Evolutionary conservation across 2,113 vertebrate species (phyloP).

Genomic region (Rhineura floridana): DNA sequence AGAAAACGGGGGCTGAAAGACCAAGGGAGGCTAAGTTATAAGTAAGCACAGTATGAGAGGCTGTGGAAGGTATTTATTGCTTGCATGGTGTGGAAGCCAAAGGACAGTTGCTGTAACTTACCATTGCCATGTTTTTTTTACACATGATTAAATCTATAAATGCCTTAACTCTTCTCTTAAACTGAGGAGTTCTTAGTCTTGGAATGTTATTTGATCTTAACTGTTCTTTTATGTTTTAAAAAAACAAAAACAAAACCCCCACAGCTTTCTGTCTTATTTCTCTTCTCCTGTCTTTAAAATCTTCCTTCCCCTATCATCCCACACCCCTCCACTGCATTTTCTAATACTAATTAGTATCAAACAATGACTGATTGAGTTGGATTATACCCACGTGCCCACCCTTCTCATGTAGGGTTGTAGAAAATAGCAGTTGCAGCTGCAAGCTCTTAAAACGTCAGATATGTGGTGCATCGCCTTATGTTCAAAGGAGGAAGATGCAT

Average conservation of each 20-base stretch:
- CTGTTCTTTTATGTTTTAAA: too few relatives aligned
- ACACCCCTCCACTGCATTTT: neutral
- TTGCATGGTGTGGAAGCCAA: neutral
- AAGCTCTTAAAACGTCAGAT: neutral
- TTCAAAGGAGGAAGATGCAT: neutral
- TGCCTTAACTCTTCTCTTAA: too few relatives aligned
- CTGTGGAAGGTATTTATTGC: neutral
- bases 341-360: neutral
- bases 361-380: neutral
- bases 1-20: neutral
- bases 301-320: neutral
- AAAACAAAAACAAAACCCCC: too few relatives aligned
- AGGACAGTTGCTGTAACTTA: neutral
- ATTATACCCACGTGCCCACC: neutral
- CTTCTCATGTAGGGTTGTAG: neutral
- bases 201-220: neutral
- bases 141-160: neutral
- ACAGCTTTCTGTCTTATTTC: neutral
- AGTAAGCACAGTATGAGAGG: neutral
- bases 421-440: neutral
- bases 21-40: neutral
- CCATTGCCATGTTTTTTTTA: neutral
- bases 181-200: neutral
- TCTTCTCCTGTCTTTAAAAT: neutral
- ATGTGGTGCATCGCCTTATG: neutral